Conservation (phyloP, 2,113 vertebrate species). For the Odontesthes bonariensis region DNA sequence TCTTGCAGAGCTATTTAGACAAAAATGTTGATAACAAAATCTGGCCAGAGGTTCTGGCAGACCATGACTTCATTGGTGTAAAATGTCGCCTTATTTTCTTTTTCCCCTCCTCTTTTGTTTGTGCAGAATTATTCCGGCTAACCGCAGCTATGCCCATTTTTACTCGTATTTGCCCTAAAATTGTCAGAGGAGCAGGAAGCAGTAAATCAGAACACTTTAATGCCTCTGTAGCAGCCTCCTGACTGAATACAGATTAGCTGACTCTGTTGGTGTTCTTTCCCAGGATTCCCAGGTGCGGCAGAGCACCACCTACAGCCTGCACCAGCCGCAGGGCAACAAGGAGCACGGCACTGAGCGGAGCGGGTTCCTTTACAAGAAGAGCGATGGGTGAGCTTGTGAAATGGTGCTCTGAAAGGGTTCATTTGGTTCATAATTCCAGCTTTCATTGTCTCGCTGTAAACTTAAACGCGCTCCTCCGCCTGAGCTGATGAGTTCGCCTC, state of each 20-base stretch:
- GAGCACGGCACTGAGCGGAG: constrained; percentile 95
- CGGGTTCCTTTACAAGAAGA: constrained; percentile 95
- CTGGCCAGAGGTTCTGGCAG: background rate
- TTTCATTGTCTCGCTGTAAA: background rate
- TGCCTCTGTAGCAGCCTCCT: background rate
- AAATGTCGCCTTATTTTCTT: background rate
- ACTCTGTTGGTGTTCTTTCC: background rate
- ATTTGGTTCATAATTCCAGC: background rate
- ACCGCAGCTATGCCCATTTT: too few relatives aligned
- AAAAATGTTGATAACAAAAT: constrained; percentile 12
- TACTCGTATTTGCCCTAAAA: too few relatives aligned
- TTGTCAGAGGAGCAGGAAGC: too few relatives aligned
- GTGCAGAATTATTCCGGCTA: constrained; percentile 20
- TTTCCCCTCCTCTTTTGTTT: background rate
- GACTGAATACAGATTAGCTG: constrained; percentile 13
- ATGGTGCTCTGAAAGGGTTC: background rate
- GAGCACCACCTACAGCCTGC: constrained; percentile 94
- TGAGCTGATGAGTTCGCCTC: constrained; percentile 24
- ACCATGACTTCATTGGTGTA: constrained; percentile 8
- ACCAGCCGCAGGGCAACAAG: constrained; percentile 99
- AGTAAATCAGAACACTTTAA: too few relatives aligned
- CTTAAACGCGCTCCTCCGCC: background rate
- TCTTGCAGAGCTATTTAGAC: background rate
- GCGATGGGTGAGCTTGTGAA: constrained; percentile 88
- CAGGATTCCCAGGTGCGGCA: constrained; percentile 95